Evolutionary conservation across 2,113 vertebrate genomes (phyloP).

Genomic region (Deroptyus accipitrinus): DNA sequence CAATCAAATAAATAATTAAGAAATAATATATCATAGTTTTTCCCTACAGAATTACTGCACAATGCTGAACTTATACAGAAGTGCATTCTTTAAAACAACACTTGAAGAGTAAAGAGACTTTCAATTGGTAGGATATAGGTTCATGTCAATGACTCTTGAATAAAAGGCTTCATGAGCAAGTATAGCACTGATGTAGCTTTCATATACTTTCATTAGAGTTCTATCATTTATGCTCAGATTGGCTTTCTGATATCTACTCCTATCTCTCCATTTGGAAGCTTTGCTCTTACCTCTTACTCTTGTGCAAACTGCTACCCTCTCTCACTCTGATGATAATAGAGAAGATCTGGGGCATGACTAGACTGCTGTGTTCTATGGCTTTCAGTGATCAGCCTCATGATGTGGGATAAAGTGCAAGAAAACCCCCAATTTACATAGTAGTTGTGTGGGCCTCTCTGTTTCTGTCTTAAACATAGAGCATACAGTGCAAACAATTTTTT

Average conservation of each 20-base stretch:
- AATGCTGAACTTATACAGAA: background rate
- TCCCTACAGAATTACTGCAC: background rate
- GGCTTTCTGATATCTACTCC: background rate
- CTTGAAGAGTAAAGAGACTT: background rate
- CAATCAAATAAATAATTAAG: background rate
- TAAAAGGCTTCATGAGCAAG: background rate
- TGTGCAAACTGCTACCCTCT: background rate
- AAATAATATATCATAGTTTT: background rate
- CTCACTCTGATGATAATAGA: background rate
- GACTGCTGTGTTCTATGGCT: background rate
- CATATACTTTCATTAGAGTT: background rate
- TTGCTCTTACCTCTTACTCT: background rate
- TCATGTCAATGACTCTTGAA: background rate
- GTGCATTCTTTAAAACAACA: background rate
- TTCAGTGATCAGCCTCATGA: background rate
- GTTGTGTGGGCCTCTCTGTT: background rate
- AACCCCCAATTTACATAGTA: background rate
- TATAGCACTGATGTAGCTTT: background rate
- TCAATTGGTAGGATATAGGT: background rate
- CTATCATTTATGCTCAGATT: background rate
- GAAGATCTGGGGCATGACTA: background rate
- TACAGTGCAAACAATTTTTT: background rate
- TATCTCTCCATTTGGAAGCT: background rate
- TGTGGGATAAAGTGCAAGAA: background rate
- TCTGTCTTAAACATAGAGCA: background rate